Evolutionary conservation across 2,888 invertebrate species (phyloP), one percentile per base, ranked within the genome.

Genomic region (Apotomis turbidana): DNA sequence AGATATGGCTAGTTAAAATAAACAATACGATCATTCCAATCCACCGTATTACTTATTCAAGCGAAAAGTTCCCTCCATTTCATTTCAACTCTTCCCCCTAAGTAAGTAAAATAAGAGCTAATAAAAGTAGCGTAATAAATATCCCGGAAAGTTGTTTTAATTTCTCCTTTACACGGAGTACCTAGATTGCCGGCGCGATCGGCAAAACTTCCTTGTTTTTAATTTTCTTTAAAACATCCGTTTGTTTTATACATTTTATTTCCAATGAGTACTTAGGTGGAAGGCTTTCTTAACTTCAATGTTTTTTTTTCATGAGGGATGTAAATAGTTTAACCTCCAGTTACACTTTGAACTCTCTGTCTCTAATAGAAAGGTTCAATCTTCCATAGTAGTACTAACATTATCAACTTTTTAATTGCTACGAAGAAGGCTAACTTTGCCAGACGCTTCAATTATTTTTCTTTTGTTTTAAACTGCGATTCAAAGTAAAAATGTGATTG

Each of bases 191-290:
- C 87, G 83, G 88, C 90, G 86, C 91, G 87, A 92, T 92, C 89
- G 90, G 88, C 83, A 86, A 87, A 91, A 91, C 90, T 93, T 93
- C 89, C 91, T 86, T 90, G 89, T 92, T 91, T 93, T 93, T 91
- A 92, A 93, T 93, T 93, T 93, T 92, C 91, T 93, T 93, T 90
- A 92, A 91, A 91, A 93, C 91, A 90, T 90, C 84, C 86, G 87
- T 86, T 93, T 88, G 83, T 88, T 91, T 89, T 89, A 84, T 85
- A 85, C 87, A 87, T 90, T 92, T 90, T 92, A 87, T 90, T 91
- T 90, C 83, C 85, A 86, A 80, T 87, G 87, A 90, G 89, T 90
- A 72, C 72, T 72, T 72, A 90, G 88, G 88, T 89, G 85, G 87
- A 89, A 89, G 87, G 87, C 88, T 91, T 89, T 87, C 87, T 88